Conservation (phyloP, 2,888 invertebrate genomes). For the Phoenoteleia sp. region DNA sequence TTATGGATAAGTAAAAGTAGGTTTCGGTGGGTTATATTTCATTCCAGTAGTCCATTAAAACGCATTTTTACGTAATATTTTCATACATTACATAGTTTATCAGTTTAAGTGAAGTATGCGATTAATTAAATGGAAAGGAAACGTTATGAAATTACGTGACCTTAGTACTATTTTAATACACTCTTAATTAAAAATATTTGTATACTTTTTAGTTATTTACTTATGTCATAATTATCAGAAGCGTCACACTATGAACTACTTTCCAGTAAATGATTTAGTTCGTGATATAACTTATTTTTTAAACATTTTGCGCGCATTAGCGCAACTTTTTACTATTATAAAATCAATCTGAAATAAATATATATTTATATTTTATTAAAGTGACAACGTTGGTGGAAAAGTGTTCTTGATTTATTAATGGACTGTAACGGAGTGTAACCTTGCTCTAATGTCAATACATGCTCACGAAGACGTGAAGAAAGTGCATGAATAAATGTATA, state of each 20-base stretch:
- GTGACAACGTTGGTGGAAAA: slow-evolving; percentile 30
- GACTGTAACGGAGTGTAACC: slow-evolving; percentile 51
- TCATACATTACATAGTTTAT: no score
- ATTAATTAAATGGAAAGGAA: no score
- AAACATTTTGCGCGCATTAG: neutral
- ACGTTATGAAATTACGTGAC: no score
- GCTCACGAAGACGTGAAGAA: slow-evolving; percentile 45
- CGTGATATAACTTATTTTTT: neutral
- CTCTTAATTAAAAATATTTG: no score
- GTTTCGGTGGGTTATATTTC: no score
- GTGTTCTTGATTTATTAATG: slow-evolving; percentile 35
- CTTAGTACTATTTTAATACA: no score
- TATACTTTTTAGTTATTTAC: no score
- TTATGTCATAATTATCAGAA: neutral
- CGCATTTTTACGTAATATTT: no score
- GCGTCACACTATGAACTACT: neutral
- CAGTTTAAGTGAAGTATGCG: no score
- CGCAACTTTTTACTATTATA: neutral
- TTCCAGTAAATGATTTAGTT: neutral
- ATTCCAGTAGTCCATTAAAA: no score
- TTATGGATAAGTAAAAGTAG: no score
- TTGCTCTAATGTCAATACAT: slow-evolving; percentile 55
- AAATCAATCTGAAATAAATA: slow-evolving; percentile 35
- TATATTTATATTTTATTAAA: slow-evolving; percentile 37
- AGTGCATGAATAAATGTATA: slow-evolving; percentile 54